Evolutionary conservation across 2,888 invertebrate genomes (phyloP).

Genomic region (Phortica okadai): DNA sequence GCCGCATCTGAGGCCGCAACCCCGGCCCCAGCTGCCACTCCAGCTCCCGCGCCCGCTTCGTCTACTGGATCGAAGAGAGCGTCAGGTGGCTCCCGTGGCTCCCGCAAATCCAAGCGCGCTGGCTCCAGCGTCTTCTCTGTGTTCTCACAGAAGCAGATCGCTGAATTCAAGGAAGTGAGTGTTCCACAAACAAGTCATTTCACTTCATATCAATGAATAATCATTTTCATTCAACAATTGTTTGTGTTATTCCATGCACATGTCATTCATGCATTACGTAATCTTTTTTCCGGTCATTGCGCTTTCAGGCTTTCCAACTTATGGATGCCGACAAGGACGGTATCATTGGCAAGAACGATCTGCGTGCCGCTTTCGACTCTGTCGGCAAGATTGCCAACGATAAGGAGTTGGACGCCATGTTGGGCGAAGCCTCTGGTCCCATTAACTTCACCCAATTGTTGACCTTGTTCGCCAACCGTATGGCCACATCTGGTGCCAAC

Average conservation of each 20-base stretch:
- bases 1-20: constrained; percentile 81
- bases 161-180: constrained; percentile 94
- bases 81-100: constrained; percentile 82
- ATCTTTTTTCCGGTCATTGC: constrained; percentile 40
- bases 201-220: not conserved
- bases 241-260: not conserved
- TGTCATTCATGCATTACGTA: not conserved
- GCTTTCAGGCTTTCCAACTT: constrained; percentile 89
- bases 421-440: constrained; percentile 91
- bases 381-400: constrained; percentile 93
- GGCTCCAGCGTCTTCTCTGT: constrained; percentile 98
- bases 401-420: constrained; percentile 94
- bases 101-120: constrained; percentile 86
- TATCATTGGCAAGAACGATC: constrained; percentile 91
- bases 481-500: constrained; percentile 91
- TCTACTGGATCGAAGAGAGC: constrained; percentile 89
- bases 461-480: constrained; percentile 93
- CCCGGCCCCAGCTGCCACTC: constrained; percentile 83
- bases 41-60: constrained; percentile 80
- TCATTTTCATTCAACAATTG: not conserved
- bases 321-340: constrained; percentile 98
- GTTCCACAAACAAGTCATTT: constrained; percentile 17
- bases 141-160: constrained; percentile 97
- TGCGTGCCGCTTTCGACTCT: constrained; percentile 93
- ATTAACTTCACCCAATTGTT: constrained; percentile 97